Base-by-base conservation (phyloP, 2,113 vertebrate genomes). In the Eclectus roratus region DNA sequence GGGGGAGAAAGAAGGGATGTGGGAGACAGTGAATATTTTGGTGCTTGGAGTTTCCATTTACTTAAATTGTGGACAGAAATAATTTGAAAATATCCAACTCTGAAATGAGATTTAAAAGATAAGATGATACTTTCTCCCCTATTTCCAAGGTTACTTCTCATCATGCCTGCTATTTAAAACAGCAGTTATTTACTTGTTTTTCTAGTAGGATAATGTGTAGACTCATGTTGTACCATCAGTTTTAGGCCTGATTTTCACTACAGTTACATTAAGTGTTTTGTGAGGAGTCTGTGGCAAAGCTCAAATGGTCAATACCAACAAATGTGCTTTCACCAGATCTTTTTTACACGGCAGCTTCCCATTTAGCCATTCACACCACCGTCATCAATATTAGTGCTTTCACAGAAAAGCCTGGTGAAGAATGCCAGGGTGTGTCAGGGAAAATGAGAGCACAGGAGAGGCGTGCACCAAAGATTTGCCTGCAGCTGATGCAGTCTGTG, bases 281-380 rank as follows among this genome's bases (percentile, higher is more conserved):
- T n/a, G 66, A 83, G 7, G 33, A 58, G 35, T 47, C 28, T 27
- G 14, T 69, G 35, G 41, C 46, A 85, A 83, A 77, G n/a, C n/a
- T 72, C 19, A 35, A n/a, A 53, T 41, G 65, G 29, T 64, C 25
- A 69, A 20, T 60, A 56, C 13, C 23, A 53, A 63, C 17, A 66
- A 78, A 76, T 33, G 12, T 1, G 7, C 18, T 77, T 91, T 69
- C 68, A 65, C 10, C 14, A 24, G 17, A 25, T 20, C 24, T 47
- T 69, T 69, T 66, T 69, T 49, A 37, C 21, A 49, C 9, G 41
- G 29, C 46, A 72, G 13, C n/a, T 65, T 82, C 15, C 41, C 6
- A 2, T 33, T 56, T 65, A 64, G 47, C 25, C 1, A 0, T 44
- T 91, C 44, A 60, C 12, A 15, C 28, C 4, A 1, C 20, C 1